These are phyloP conservation scores for Epicampocera succincta DNA, from an alignment of 2,888 invertebrate genomes.

Conservation along the genomic window DNA sequence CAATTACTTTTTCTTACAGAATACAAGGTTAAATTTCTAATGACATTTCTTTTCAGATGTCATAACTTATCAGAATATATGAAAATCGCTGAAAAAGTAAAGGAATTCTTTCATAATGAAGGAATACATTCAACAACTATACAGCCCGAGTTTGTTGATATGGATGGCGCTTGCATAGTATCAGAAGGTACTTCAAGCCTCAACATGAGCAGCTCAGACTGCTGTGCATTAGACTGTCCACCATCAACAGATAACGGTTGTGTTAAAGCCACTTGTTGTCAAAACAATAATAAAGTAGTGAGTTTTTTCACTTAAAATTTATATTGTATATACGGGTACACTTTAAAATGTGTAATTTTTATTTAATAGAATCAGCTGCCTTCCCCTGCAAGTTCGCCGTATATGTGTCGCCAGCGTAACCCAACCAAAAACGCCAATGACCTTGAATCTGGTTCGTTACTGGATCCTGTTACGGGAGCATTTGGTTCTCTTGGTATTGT, in stretches of 20 bases:
- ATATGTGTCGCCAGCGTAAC: slow-evolving; percentile 90
- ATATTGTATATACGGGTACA: too few relatives aligned
- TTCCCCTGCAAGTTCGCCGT: slow-evolving; percentile 90
- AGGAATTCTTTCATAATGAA: slow-evolving; percentile 98
- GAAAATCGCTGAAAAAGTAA: slow-evolving; percentile 97
- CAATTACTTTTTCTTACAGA: not conserved
- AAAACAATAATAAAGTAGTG: slow-evolving; percentile 81
- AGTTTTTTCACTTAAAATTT: slow-evolving; percentile 32
- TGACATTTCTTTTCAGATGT: slow-evolving; percentile 84
- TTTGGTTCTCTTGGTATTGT: slow-evolving; percentile 65
- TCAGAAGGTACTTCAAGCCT: slow-evolving; percentile 82
- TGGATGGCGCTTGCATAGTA: slow-evolving; percentile 83
- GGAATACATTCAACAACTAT: slow-evolving; percentile 99
- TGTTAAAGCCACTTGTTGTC: slow-evolving; percentile 93
- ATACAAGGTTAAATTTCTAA: too few relatives aligned
- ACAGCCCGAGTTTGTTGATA: slow-evolving; percentile 97
- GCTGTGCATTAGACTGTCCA: slow-evolving; percentile 93
- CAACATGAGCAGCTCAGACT: slow-evolving; percentile 83
- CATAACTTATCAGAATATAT: slow-evolving; percentile 97
- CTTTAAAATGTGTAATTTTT: slow-evolving; percentile 5
- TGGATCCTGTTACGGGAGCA: slow-evolving; percentile 76
- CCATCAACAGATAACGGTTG: slow-evolving; percentile 92
- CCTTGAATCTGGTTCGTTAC: slow-evolving; percentile 80
- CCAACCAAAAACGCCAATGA: slow-evolving; percentile 83
- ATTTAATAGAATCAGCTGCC: slow-evolving; percentile 83